A percentile compares a stretch with the other conserved stretches of the same genome.
Evolutionary conservation across 2,113 vertebrate genomes (phyloP).

Genomic region (Myrmecobius fasciatus): DNA sequence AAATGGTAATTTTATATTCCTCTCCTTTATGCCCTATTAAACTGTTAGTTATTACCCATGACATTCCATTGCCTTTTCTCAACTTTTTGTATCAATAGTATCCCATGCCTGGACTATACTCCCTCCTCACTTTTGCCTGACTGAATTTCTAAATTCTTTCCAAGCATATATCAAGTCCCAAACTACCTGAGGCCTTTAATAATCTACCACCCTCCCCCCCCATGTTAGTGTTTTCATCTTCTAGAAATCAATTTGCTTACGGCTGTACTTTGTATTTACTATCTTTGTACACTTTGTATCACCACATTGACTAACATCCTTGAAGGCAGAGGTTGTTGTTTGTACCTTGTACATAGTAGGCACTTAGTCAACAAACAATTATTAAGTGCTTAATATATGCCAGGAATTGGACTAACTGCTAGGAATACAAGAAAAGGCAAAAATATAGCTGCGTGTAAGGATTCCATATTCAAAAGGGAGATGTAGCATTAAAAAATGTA

Average conservation of each 20-base stretch:
- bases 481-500: neutral
- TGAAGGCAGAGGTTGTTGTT: neutral
- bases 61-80: neutral
- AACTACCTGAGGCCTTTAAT: neutral
- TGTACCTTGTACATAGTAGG: neutral
- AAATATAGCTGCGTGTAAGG: neutral
- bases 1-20: neutral
- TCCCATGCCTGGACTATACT: neutral
- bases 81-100: neutral
- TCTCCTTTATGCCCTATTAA: neutral
- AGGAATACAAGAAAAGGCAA: neutral
- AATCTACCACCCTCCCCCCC: neutral
- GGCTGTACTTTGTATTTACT: neutral
- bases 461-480: neutral
- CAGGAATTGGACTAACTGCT: neutral
- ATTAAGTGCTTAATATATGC: neutral
- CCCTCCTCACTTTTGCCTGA: neutral
- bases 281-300: neutral
- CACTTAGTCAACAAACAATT: neutral
- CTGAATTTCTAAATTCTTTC: neutral
- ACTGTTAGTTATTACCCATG: neutral
- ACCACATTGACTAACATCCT: neutral
- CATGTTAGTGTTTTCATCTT: neutral
- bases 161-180: neutral
- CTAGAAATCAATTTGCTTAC: neutral